Evolutionary conservation across 35 echinoderm and acorn worm species (phyloP).

Genomic region (Chiridota heheva): DNA sequence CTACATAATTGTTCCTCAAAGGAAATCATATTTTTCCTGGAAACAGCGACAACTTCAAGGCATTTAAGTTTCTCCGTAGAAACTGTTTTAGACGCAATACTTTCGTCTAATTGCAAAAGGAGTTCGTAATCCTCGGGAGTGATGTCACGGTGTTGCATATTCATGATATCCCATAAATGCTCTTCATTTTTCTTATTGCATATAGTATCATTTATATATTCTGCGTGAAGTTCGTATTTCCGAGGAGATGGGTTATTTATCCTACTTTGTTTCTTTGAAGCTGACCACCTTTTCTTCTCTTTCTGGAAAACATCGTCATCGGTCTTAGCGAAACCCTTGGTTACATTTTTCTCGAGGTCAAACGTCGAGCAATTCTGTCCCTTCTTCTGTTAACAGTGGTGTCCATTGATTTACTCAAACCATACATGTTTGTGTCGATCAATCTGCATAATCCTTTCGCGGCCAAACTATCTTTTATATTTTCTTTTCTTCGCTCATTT

Average conservation of each 20-base stretch:
- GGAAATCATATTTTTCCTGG: not conserved
- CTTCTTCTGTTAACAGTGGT: not conserved
- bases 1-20: conserved; percentile 49
- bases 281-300: not conserved
- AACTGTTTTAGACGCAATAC: conserved; percentile 68
- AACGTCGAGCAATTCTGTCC: not conserved
- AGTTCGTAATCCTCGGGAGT: conserved; percentile 90
- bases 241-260: not conserved
- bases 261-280: not conserved
- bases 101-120: conserved; percentile 67
- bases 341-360: not conserved
- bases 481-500: conserved; percentile 21
- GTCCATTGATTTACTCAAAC: not conserved
- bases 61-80: conserved; percentile 17
- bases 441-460: not conserved
- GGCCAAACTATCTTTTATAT: conserved; percentile 31
- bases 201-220: conserved; percentile 2
- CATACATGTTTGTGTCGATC: too few species aligned
- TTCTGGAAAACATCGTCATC: not conserved
- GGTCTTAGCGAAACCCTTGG: not conserved
- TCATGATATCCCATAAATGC: conserved; percentile 37
- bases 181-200: conserved; percentile 23
- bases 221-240: conserved; percentile 43
- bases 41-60: conserved; percentile 13
- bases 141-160: conserved; percentile 75